Percentiles rank a stretch among this genome's conserved stretches.
These are phyloP conservation scores for Drosophila yakuba DNA, from an alignment of 1,140 invertebrate genomes.

Conservation along the genomic window DNA sequence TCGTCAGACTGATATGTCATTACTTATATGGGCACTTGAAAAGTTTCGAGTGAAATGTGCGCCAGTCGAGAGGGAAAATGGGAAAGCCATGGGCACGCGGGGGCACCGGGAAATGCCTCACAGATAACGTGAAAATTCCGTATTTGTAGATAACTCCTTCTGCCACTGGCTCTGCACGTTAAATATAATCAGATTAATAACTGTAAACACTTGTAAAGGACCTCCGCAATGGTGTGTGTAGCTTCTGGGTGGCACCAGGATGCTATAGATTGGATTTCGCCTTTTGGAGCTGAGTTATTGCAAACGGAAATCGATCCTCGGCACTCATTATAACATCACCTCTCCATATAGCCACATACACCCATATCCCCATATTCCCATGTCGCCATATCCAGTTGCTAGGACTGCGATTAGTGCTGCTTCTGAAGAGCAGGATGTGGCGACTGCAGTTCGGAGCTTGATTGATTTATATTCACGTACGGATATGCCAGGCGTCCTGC, in stretches of 20 bases:
- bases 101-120: slow-evolving; percentile 4
- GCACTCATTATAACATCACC: slow-evolving; percentile 62
- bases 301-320: slow-evolving; percentile 76
- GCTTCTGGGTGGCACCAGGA: slow-evolving; percentile 9
- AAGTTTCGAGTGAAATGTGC: slow-evolving; percentile 76
- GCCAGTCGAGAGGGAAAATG: slow-evolving; percentile 9
- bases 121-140: slow-evolving; percentile 32
- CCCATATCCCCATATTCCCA: neutral
- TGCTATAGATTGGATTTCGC: slow-evolving; percentile 65
- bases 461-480: slow-evolving; percentile 53
- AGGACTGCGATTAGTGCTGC: slow-evolving; percentile 39
- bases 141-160: slow-evolving; percentile 27
- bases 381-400: neutral
- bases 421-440: neutral
- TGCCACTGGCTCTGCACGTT: slow-evolving; percentile 37
- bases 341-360: neutral
- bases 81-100: neutral
- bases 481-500: slow-evolving; percentile 28
- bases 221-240: slow-evolving; percentile 19
- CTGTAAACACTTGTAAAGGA: slow-evolving; percentile 64
- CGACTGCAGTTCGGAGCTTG: slow-evolving; percentile 26
- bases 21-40: slow-evolving; percentile 81
- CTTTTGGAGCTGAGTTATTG: slow-evolving; percentile 73
- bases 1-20: slow-evolving; percentile 72
- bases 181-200: slow-evolving; percentile 82